Evolutionary conservation across 2,797 vertebrate species (phyloP).

Genomic region (Spatula clypeata): DNA sequence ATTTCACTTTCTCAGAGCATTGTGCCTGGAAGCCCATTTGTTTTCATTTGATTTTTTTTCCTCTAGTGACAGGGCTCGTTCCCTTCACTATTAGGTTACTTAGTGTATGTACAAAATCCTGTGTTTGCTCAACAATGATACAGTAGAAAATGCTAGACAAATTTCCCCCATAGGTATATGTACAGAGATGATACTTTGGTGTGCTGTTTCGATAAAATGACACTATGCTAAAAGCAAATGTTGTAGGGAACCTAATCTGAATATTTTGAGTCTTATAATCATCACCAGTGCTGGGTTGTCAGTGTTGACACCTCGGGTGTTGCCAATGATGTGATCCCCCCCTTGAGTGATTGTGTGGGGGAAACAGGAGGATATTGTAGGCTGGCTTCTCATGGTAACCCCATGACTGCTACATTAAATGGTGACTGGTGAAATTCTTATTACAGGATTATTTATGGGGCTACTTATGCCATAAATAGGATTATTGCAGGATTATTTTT

Average conservation of each 20-base stretch:
- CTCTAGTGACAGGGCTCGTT: background rate
- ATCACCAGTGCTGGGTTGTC: background rate
- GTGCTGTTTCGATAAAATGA: background rate
- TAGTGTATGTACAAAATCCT: background rate
- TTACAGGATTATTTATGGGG: background rate
- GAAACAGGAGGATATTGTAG: background rate
- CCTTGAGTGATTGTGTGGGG: background rate
- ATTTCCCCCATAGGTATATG: accelerated
- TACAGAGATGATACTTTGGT: background rate
- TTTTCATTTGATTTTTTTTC: background rate
- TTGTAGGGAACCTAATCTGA: background rate
- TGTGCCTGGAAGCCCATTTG: background rate
- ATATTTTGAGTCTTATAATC: background rate
- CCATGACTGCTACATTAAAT: background rate
- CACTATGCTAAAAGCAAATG: background rate
- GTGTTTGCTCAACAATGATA: background rate
- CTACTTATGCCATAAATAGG: background rate
- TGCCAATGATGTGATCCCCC: background rate
- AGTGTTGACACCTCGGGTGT: background rate
- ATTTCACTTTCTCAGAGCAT: background rate
- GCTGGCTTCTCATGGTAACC: background rate
- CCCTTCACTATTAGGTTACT: background rate
- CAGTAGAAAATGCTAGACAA: background rate
- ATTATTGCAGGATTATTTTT: background rate
- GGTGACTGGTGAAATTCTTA: background rate